Base-by-base conservation (phyloP, 2,888 invertebrate species). In the Melinopterus prodromus region DNA sequence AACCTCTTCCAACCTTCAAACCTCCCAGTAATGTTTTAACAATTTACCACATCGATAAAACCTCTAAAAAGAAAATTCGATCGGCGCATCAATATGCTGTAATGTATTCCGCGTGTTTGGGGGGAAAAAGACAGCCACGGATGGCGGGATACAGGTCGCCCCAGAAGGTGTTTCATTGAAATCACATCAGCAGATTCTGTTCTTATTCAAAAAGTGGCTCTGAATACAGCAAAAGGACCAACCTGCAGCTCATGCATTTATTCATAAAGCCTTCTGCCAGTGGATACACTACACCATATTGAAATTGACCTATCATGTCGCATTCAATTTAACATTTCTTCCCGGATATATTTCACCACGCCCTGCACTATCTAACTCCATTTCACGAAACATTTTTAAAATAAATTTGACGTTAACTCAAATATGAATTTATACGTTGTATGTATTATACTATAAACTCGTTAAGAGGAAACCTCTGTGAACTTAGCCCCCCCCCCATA, bases 101-200 rank as follows among this genome's bases (percentile, higher is more conserved):
- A 37, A 74, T 74, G 36, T 74, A 74, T 74, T 74, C 74, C 74
- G 74, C 74, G 36, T 37, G 35, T 35, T 37, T 35, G 74, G n/a
- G 37, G 35, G 71, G 74, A 74, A 74, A 74, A 74, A 74, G 53
- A 53, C 53, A 53, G 53, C 53, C 7, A 53, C 53, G 53, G 53
- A 53, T 26, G n/a, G 74, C 15, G 14, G 35, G 74, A 36, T 74
- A 35, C 37, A 35, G 74, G 35, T 35, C 74, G 35, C 74, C 74
- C 74, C 35, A n/a, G 74, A 53, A 74, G 74, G 74, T 74, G 37
- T 74, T 74, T 37, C 74, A 74, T 74, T 74, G 74, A 74, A 74
- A 74, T 74, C 74, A 26, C 71, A 26, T 71, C 71, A 71, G 71
- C 71, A 37, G 53, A 37, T 74, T 74, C 74, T 74, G 74, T 74